A percentile compares a stretch with the other conserved stretches of the same genome.
Evolutionary conservation across 2,113 vertebrate species (phyloP).

Genomic region (Trochalopteron elliotii): DNA sequence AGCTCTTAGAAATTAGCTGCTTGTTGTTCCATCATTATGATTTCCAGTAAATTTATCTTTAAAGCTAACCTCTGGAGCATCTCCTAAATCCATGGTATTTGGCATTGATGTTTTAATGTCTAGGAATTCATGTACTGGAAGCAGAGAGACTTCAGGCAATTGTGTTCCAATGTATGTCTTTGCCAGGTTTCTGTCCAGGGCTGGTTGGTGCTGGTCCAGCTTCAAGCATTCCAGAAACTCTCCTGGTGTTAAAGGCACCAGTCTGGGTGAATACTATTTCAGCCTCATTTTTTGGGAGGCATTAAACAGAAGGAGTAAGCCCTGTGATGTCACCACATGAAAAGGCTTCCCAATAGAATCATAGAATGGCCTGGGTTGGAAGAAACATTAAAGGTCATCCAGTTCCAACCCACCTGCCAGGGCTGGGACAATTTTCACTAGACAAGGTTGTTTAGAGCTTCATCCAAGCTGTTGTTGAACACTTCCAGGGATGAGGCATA

Average conservation of each 20-base stretch:
- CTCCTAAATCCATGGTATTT: background rate
- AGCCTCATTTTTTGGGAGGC: background rate
- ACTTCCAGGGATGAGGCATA: background rate
- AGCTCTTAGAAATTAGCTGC: background rate
- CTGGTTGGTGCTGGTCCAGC: background rate
- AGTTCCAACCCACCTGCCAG: background rate
- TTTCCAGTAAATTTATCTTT: background rate
- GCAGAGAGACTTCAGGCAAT: background rate
- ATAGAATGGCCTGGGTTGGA: background rate
- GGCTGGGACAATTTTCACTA: background rate
- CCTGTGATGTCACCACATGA: background rate
- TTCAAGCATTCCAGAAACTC: background rate
- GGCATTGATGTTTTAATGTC: background rate
- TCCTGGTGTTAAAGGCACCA: background rate
- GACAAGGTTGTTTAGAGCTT: background rate
- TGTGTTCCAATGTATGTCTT: background rate
- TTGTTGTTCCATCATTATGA: background rate
- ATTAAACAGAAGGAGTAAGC: background rate
- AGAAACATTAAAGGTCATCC: background rate
- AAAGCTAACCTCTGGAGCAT: background rate
- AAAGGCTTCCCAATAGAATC: background rate
- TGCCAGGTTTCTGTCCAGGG: background rate
- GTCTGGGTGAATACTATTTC: background rate
- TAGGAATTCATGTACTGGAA: background rate
- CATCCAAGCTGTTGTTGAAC: background rate